Evolutionary conservation across 2,113 vertebrate species (phyloP).

Genomic region (Anarrhichthys ocellatus): DNA sequence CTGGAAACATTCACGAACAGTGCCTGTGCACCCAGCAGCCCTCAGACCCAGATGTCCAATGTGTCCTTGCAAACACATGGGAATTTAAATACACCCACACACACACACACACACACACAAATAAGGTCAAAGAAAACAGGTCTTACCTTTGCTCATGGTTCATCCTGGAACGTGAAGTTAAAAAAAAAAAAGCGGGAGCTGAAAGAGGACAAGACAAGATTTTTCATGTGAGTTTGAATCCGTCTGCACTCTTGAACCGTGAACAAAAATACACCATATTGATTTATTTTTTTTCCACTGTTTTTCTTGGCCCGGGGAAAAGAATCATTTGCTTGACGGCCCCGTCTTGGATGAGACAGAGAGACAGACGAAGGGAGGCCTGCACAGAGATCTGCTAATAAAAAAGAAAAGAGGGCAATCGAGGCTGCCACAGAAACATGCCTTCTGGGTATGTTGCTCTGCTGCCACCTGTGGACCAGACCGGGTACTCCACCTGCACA

Average conservation of each 20-base stretch:
- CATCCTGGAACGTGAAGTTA: conserved; percentile 62
- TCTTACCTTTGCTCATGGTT: conserved; percentile 79
- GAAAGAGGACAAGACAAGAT: conserved; percentile 57
- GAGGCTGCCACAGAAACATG: conserved; percentile 28
- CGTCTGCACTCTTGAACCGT: conserved; percentile 41
- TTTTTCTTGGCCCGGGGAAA: conserved; percentile 24
- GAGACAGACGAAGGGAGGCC: conserved; percentile 33
- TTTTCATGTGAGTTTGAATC: conserved; percentile 31
- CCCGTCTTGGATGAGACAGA: conserved; percentile 42
- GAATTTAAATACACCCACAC: background rate
- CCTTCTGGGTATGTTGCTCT: conserved; percentile 63
- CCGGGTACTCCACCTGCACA: conserved; percentile 39
- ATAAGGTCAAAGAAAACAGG: background rate
- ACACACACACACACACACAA: background rate
- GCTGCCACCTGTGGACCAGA: conserved; percentile 73
- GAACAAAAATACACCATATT: conserved; percentile 20
- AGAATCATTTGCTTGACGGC: conserved; percentile 52
- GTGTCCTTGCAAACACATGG: background rate
- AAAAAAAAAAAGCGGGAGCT: conserved; percentile 71
- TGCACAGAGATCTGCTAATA: background rate
- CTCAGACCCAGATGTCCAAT: conserved; percentile 31
- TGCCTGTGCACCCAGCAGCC: conserved; percentile 14
- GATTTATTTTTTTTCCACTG: background rate
- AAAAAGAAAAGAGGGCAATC: conserved; percentile 11
- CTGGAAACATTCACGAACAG: conserved; percentile 14